Evolutionary conservation across 2,888 invertebrate genomes (phyloP).

Genomic region (Frankliniella intonsa): DNA sequence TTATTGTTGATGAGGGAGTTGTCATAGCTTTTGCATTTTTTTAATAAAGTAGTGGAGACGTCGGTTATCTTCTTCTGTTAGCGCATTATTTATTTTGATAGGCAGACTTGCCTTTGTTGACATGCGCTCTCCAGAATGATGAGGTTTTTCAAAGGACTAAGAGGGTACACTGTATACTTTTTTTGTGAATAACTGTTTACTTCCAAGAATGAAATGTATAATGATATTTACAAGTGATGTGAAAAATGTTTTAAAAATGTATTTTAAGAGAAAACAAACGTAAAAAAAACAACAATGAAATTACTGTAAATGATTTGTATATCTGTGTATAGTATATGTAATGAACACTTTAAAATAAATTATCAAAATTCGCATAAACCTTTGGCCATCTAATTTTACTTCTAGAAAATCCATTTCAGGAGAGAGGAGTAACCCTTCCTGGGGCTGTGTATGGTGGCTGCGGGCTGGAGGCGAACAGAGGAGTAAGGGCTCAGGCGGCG

Average conservation of each 20-base stretch:
- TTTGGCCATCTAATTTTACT: no score
- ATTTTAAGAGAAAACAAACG: no score
- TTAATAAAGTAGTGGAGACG: background rate
- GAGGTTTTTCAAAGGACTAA: background rate
- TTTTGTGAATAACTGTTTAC: background rate
- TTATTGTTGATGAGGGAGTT: background rate
- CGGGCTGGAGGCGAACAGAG: background rate
- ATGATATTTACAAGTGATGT: background rate
- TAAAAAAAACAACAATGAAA: no score
- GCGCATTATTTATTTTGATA: no score
- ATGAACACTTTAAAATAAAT: no score
- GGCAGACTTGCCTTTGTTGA: background rate
- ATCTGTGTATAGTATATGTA: no score
- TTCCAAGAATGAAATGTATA: background rate
- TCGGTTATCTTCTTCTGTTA: background rate
- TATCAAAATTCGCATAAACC: no score
- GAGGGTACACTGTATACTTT: constrained; percentile 19
- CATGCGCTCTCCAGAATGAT: background rate
- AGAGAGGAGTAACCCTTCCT: no score
- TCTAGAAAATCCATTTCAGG: no score
- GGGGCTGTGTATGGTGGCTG: no score
- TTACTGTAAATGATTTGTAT: no score
- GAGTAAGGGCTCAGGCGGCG: background rate
- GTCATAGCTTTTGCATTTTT: constrained; percentile 24
- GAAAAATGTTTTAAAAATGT: no score